Evolutionary conservation across 1,140 invertebrate genomes (phyloP).

Genomic region (Drosophila kikkawai): DNA sequence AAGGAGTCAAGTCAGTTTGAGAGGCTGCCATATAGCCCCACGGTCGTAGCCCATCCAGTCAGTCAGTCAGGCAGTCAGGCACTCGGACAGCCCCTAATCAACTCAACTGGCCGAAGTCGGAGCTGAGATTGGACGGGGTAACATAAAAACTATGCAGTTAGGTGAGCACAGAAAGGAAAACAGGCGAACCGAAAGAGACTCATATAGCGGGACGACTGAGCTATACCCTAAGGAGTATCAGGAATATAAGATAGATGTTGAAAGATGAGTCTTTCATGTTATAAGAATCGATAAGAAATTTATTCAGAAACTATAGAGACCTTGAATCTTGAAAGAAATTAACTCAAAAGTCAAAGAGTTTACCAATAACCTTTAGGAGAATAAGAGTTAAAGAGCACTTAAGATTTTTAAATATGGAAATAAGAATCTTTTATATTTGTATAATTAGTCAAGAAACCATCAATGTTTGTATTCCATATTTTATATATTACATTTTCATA

Average conservation of each 20-base stretch:
- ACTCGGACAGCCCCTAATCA: slow-evolving; percentile 77
- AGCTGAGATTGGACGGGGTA: slow-evolving; percentile 27
- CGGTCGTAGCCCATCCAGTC: slow-evolving; percentile 18
- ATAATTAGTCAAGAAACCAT: not conserved
- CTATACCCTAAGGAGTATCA: slow-evolving; percentile 13
- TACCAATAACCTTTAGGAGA: not conserved
- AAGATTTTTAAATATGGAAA: not conserved
- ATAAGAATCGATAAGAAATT: not conserved
- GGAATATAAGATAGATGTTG: too few species aligned
- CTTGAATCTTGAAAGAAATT: not conserved
- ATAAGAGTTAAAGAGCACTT: not conserved
- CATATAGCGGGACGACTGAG: not conserved
- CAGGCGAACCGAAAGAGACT: slow-evolving; percentile 2
- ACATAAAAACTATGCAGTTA: slow-evolving; percentile 48
- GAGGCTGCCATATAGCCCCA: slow-evolving; percentile 34
- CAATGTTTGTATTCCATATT: not conserved
- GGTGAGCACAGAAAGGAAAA: slow-evolving; percentile 40
- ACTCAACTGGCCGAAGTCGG: slow-evolving; percentile 60
- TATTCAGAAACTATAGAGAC: not conserved
- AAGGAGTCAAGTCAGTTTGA: slow-evolving; percentile 73
- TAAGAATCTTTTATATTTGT: not conserved
- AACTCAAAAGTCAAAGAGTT: not conserved
- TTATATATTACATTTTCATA: not conserved
- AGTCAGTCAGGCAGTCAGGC: slow-evolving; percentile 36
- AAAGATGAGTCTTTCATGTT: not conserved